Percentiles rank a stretch among this genome's conserved stretches.
Conservation (phyloP, 2,888 invertebrate genomes). For the Boloria selene region DNA sequence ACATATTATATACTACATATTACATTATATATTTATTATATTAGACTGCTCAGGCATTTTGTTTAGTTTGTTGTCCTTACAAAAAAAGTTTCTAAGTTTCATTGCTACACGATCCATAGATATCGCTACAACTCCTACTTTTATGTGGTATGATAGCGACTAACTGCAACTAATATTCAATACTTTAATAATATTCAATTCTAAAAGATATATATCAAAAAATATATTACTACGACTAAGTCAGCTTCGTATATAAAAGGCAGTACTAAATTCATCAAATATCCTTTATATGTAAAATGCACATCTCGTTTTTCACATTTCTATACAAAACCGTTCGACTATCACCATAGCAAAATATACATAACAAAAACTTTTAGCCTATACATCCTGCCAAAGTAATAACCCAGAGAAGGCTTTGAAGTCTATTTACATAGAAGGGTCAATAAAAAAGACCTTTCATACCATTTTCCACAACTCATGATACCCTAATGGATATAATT, state of each 20-base stretch:
- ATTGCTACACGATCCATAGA: no score
- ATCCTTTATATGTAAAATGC: neutral
- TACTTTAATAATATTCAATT: no score
- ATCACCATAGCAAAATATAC: slow-evolving; percentile 33
- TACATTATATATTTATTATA: no score
- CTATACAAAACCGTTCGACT: slow-evolving; percentile 17
- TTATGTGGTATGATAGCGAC: no score
- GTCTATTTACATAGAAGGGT: slow-evolving; percentile 32
- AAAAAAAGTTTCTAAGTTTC: no score
- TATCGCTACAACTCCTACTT: no score
- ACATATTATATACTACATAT: no score
- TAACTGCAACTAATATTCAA: no score
- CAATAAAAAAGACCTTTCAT: slow-evolving; percentile 32
- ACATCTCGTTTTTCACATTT: slow-evolving; percentile 6
- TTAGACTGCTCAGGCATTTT: no score
- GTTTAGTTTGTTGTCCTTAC: no score
- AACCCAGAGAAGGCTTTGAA: slow-evolving; percentile 33
- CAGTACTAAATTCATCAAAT: slow-evolving; percentile 4
- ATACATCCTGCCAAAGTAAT: slow-evolving; percentile 26
- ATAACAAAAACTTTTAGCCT: slow-evolving; percentile 35
- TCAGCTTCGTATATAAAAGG: neutral
- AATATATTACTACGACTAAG: neutral
- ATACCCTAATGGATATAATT: slow-evolving; percentile 33
- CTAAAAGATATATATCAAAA: no score
- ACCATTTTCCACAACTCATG: slow-evolving; percentile 29